Base-by-base conservation (phyloP, 2,888 invertebrate species). In the Acrobasis suavella region DNA sequence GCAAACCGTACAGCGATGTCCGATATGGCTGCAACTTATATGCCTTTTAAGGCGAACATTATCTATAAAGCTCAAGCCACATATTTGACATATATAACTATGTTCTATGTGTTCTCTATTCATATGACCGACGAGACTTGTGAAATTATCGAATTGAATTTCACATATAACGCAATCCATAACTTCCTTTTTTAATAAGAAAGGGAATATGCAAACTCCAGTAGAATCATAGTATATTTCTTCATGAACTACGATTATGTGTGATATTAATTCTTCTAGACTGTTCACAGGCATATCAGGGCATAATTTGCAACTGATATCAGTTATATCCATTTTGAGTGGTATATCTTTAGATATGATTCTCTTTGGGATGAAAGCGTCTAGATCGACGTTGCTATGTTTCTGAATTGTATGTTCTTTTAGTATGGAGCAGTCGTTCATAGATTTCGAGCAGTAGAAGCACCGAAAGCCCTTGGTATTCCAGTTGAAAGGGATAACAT, bases 311-410 rank as follows among this genome's bases (percentile, higher is more conserved):
- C 89, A 89, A n/a, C 71, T 67, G 6, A 89, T 39, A 1, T 80
- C 66, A 0, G 74, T 63, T 0, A 89, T 71, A 49, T 89, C 89
- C n/a, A 89, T 72, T 74, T 89, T 89, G 2, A 89, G 70, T 0
- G 89, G 89, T 0, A 89, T 67, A 59, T 89, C 85, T 77, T 89
- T 89, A 0, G 85, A 75, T 0, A 85, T 80, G 0, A 89, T 76
- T 46, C 71, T 77, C 62, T 81, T 83, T 0, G 76, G 72, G 50
- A 88, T 72, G 56, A 87, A 85, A 0, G 60, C 46, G 0, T 79
- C 70, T 0, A 87, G 55, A 50, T 87, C 78, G 3, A 82, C 63
- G 0, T 63, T 39, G 2, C 65, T 67, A 62, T 89, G 89, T 66
- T 75, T 82, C 0, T 62, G 15, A 37, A 32, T 14, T 0, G 81